phyloP scores from a whole-genome alignment of 2,797 vertebrate genomes.

The Caiman crocodilus region DNA sequence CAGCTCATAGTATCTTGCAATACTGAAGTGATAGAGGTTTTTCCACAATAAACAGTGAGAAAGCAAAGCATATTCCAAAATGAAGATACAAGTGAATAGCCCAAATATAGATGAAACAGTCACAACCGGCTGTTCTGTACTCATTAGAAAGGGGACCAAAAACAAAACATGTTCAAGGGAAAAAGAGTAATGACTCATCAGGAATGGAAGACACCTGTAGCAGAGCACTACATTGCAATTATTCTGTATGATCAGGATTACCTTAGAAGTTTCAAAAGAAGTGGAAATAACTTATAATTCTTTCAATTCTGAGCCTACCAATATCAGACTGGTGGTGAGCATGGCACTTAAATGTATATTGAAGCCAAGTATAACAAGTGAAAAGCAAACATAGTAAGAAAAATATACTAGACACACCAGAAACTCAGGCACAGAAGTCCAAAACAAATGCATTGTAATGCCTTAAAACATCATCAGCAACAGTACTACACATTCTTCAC shows the following conservation, averaged over 20 bases:
- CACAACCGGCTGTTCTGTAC: neutral
- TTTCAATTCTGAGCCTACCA: neutral
- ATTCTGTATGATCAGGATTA: neutral
- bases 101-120: neutral
- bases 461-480: conserved; percentile 52
- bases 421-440: conserved; percentile 14
- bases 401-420: conserved; percentile 2
- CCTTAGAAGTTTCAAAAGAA: neutral
- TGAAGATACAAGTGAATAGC: no score
- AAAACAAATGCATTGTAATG: neutral
- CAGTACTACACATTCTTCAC: conserved; percentile 47
- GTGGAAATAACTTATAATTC: neutral
- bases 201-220: neutral
- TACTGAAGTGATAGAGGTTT: neutral
- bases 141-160: fast-evolving
- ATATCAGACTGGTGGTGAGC: neutral
- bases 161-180: fast-evolving
- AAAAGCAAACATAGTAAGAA: fast-evolving
- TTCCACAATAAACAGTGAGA: neutral
- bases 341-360: neutral
- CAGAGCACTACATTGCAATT: neutral
- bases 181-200: neutral
- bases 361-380: neutral
- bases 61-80: neutral
- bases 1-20: neutral